Percentiles rank a stretch among this genome's conserved stretches.
phyloP scores from a whole-genome alignment of 2,797 vertebrate species.

The Botia almorhae region DNA sequence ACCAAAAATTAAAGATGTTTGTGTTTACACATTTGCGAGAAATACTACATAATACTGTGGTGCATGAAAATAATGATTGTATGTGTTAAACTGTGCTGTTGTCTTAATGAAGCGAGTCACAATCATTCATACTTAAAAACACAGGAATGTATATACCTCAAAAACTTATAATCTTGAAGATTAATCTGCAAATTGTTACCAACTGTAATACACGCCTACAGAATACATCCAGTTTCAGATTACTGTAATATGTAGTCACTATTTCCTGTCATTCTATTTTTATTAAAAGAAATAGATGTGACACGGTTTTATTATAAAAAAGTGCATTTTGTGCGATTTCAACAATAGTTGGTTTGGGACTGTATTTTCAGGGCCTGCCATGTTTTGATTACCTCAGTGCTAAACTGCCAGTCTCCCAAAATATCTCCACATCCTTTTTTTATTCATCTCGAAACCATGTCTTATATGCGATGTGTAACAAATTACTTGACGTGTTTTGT shows the following conservation, averaged over 20 bases:
- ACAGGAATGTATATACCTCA: conserved; percentile 49
- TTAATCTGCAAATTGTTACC: conserved; percentile 6
- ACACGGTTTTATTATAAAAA: conserved; percentile 6
- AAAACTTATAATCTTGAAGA: conserved; percentile 17
- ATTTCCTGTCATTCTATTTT: neutral
- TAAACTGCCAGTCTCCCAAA: conserved; percentile 1
- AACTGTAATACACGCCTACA: neutral
- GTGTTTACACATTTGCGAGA: neutral
- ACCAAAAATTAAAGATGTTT: conserved; percentile 20
- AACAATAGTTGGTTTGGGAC: neutral
- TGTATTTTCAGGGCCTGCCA: conserved; percentile 2
- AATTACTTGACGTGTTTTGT: conserved; percentile 29
- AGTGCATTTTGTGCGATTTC: conserved; percentile 4
- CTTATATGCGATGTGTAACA: conserved; percentile 32
- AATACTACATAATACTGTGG: conserved; percentile 2
- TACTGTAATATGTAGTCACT: neutral
- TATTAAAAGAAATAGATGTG: no score
- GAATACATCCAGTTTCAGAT: conserved; percentile 3
- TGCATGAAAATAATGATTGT: conserved; percentile 38
- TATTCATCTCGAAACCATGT: conserved; percentile 14
- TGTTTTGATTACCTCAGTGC: conserved; percentile 45
- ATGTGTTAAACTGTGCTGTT: conserved; percentile 9
- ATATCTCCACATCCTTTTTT: conserved; percentile 13
- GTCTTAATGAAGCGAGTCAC: conserved; percentile 5
- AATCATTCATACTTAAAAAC: conserved; percentile 9